Base-by-base conservation (phyloP, 2,888 invertebrate species). In the Elysia crispata region DNA sequence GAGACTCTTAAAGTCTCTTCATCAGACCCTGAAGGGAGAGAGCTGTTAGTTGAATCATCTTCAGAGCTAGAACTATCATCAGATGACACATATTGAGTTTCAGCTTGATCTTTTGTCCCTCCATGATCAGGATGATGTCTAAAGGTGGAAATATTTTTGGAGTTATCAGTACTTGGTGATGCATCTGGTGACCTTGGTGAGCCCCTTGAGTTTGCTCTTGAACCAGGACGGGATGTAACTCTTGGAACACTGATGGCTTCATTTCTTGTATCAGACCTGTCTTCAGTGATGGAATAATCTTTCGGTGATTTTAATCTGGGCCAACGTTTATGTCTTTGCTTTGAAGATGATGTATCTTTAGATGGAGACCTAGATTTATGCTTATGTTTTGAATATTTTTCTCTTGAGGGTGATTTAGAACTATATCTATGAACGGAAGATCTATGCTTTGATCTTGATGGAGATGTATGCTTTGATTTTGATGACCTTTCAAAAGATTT, bases 281-380 rank as follows among this genome's bases (percentile, higher is more conserved):
- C n/a, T n/a, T n/a, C n/a, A n/a, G n/a, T 11, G 41, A 41, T 11
- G 5, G 41, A 41, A 3, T 41, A 6, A 3, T 41, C 41, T 41
- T 11, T 41, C 41, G 80, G 76, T 31, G 81, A 82, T 18, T 41
- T 73, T 64, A 81, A 81, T 20, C 79, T 73, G 62, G 81, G 77
- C 64, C 69, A 76, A 28, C 49, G 28, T 18, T 18, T n/a, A 13
- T 30, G 66, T 25, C 23, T 41, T n/a, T 41, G 41, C 41, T 41
- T 41, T 11, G 41, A 0, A 30, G 33, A 62, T 23, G 8, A 25
- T 5, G 25, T 50, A 28, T 28, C 28, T 54, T 28, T 25, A 28
- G 18, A 49, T 5, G 75, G 75, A 18, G 62, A 62, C 41, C 75
- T 76, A 3, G 75, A 62, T 31, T 23, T 33, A 3, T 50, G 57